Percentiles rank a stretch among this genome's conserved stretches.
These are phyloP conservation scores for Pseudoips prasinana DNA, from an alignment of 2,888 invertebrate species.

Conservation along the genomic window DNA sequence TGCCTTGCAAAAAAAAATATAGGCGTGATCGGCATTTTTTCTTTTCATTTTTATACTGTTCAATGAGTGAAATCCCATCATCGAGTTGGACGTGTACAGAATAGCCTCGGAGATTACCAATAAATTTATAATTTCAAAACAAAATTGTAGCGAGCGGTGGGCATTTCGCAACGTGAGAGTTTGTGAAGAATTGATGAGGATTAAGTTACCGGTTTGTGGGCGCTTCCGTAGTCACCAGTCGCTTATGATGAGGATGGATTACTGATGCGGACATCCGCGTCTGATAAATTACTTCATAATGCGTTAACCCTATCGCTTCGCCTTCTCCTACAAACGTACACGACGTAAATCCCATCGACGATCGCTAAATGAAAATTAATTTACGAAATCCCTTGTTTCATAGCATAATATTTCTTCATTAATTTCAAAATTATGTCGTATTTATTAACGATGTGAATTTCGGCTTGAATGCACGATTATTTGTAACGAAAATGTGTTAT, in stretches of 20 bases:
- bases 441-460: slow-evolving; percentile 4
- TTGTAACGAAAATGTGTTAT: slow-evolving; percentile 7
- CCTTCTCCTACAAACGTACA: slow-evolving; percentile 2
- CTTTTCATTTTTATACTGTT: too few relatives aligned
- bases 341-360: slow-evolving; percentile 9
- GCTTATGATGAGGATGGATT: slow-evolving; percentile 58
- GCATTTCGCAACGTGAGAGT: slow-evolving; percentile 21
- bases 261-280: slow-evolving; percentile 34
- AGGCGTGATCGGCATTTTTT: too few relatives aligned
- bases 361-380: slow-evolving; percentile 36
- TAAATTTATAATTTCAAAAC: too few relatives aligned
- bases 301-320: slow-evolving; percentile 21
- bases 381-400: slow-evolving; percentile 18
- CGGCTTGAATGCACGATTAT: not conserved
- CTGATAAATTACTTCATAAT: slow-evolving; percentile 50
- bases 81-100: too few relatives aligned
- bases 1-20: too few relatives aligned
- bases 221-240: slow-evolving; percentile 34
- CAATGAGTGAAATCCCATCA: too few relatives aligned
- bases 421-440: slow-evolving; percentile 10
- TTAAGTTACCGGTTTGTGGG: slow-evolving; percentile 42
- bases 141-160: too few relatives aligned
- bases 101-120: too few relatives aligned
- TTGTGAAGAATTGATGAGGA: slow-evolving; percentile 39
- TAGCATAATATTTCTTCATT: slow-evolving; percentile 14